Evolutionary conservation across 2,113 vertebrate species (phyloP).

Genomic region (Grantiella picta): DNA sequence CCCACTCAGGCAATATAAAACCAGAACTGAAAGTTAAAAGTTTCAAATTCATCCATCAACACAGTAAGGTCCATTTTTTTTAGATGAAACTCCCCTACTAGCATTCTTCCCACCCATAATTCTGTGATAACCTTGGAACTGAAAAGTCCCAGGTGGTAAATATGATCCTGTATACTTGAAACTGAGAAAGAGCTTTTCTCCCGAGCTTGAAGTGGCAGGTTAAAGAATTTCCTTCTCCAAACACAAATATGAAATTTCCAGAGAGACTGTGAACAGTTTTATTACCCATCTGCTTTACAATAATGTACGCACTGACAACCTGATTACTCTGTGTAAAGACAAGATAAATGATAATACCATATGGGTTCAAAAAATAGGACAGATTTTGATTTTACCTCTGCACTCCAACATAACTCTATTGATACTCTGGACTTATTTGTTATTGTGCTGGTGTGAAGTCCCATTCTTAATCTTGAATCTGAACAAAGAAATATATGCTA

Average conservation of each 20-base stretch:
- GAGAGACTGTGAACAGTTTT: neutral
- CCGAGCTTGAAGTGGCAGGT: neutral
- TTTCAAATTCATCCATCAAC: constrained; percentile 17
- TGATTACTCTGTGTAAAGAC: neutral
- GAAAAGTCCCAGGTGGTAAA: neutral
- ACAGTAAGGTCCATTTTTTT: neutral
- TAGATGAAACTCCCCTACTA: neutral
- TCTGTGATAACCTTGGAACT: neutral
- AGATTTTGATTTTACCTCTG: neutral
- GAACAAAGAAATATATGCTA: neutral
- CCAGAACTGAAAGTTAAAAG: neutral
- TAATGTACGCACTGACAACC: neutral
- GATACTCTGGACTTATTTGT: neutral
- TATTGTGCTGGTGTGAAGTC: neutral
- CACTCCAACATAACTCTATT: neutral
- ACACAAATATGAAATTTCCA: neutral
- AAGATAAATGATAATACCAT: neutral
- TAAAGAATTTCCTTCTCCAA: neutral
- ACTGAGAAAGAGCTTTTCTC: neutral
- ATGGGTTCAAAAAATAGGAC: neutral
- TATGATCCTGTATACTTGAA: neutral
- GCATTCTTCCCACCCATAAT: neutral
- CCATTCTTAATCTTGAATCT: neutral
- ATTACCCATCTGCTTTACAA: neutral
- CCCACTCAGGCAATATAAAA: neutral